A percentile compares a stretch with the other conserved stretches of the same genome.
These are phyloP conservation scores for Alethe castanea DNA, from an alignment of 2,113 vertebrate genomes.

Conservation along the genomic window DNA sequence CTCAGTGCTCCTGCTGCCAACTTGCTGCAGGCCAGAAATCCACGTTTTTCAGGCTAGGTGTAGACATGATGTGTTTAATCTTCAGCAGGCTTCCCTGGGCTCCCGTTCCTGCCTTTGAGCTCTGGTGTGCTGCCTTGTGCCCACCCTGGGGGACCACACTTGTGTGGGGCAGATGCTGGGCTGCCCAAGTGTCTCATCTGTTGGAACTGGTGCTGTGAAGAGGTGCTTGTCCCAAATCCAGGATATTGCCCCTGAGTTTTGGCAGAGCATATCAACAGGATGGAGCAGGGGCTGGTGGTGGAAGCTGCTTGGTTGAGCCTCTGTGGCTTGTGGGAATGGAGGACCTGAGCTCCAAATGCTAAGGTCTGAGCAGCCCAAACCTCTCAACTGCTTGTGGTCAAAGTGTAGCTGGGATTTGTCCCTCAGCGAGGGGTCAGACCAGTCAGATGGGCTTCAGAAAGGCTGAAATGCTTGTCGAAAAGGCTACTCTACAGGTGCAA, in stretches of 20 bases:
- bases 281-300: not conserved
- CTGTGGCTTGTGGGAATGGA: rapidly evolving
- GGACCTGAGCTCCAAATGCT: rapidly evolving
- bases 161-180: not conserved
- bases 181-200: not conserved
- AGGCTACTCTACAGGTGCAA: not conserved
- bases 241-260: not conserved
- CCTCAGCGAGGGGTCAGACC: rapidly evolving
- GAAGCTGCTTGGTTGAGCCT: not conserved
- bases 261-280: rapidly evolving
- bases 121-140: not conserved
- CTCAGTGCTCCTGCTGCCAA: not conserved
- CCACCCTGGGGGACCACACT: rapidly evolving
- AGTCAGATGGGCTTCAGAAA: not conserved
- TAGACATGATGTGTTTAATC: not conserved
- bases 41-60: rapidly evolving
- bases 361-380: not conserved
- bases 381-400: not conserved
- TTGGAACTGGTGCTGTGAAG: not conserved
- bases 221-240: not conserved
- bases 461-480: not conserved
- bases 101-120: not conserved
- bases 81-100: not conserved
- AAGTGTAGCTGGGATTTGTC: not conserved
- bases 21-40: not conserved